Evolutionary conservation across 1,140 invertebrate genomes (phyloP).

Genomic region (Drosophila sechellia): DNA sequence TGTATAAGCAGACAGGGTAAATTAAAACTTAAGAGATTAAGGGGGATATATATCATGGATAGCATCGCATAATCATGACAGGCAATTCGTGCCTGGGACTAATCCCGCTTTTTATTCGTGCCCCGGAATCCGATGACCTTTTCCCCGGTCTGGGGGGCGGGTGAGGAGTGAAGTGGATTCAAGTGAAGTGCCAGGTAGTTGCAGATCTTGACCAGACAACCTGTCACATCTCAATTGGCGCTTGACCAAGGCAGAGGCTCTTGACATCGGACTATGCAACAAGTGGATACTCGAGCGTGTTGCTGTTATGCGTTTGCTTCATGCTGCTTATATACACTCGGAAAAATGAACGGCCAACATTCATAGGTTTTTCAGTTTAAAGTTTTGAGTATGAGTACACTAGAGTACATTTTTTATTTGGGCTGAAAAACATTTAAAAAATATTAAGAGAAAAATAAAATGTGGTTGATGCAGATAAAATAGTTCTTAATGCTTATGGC

Average conservation of each 20-base stretch:
- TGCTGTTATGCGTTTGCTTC: slow-evolving; percentile 10
- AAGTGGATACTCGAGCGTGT: slow-evolving; percentile 6
- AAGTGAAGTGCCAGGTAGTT: slow-evolving; percentile 11
- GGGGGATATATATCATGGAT: slow-evolving; percentile 19
- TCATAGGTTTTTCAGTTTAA: too few species aligned
- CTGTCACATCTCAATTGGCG: slow-evolving; percentile 55
- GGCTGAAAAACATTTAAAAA: not conserved
- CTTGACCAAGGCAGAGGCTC: slow-evolving; percentile 41
- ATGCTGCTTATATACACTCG: not conserved
- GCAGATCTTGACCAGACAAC: slow-evolving; percentile 37
- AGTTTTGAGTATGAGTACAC: too few species aligned
- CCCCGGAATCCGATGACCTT: slow-evolving; percentile 35
- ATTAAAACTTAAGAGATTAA: slow-evolving; percentile 55
- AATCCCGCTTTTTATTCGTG: slow-evolving; percentile 33
- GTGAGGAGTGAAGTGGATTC: not conserved
- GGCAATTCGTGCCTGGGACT: slow-evolving; percentile 25
- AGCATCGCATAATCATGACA: slow-evolving; percentile 35
- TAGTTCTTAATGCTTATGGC: too few species aligned
- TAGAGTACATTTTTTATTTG: too few species aligned
- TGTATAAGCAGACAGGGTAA: slow-evolving; percentile 31
- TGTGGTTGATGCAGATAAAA: too few species aligned
- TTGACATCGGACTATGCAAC: slow-evolving; percentile 12
- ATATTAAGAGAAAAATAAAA: too few species aligned
- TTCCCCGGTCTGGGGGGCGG: not conserved
- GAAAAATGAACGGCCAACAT: not conserved